Evolutionary conservation across 1,140 invertebrate genomes (phyloP).

Genomic region (Armadillidium nasatum): DNA sequence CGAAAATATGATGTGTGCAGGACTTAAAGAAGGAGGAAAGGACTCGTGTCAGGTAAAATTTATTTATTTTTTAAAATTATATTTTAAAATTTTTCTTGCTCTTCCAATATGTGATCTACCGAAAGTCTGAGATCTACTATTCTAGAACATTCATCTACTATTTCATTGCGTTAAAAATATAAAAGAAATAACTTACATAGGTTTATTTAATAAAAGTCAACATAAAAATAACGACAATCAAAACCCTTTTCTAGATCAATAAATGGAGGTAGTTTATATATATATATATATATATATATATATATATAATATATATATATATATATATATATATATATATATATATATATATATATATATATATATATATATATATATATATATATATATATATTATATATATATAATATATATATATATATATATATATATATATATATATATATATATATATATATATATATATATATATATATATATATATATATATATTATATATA

Average conservation of each 20-base stretch:
- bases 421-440: conserved; percentile 6
- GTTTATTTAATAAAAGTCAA: not conserved
- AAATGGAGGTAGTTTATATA: too few relatives aligned
- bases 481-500: too few relatives aligned
- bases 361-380: not conserved
- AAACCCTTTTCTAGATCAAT: not conserved
- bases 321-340: not conserved
- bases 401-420: not conserved
- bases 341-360: not conserved
- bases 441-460: conserved; percentile 6
- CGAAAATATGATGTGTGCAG: conserved; percentile 20
- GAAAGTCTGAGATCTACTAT: too few relatives aligned
- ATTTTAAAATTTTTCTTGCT: not conserved
- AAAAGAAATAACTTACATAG: not conserved
- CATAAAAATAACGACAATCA: not conserved
- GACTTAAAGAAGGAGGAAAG: not conserved
- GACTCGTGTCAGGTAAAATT: conserved; percentile 23
- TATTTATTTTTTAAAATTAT: not conserved
- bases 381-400: not conserved
- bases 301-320: not conserved
- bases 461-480: too few relatives aligned
- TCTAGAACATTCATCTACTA: too few relatives aligned
- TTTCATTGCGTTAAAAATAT: too few relatives aligned
- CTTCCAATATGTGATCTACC: not conserved
- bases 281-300: not conserved